Base-by-base conservation (phyloP, 2,888 invertebrate species). In the Drosophila affinis region DNA sequence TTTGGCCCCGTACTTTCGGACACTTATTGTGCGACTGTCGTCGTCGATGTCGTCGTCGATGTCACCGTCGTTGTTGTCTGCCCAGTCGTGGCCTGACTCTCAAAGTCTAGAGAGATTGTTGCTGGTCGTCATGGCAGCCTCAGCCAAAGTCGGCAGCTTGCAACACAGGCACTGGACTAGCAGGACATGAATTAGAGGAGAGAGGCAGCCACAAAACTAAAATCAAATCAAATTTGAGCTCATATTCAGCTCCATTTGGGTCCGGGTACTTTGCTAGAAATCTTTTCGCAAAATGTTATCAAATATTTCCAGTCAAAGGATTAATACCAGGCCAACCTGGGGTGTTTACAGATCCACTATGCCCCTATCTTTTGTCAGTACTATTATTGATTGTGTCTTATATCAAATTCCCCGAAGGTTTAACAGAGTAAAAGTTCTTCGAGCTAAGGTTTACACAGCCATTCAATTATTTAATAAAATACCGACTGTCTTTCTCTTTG, bases 11-110 rank as follows among this genome's bases (percentile, higher is more conserved):
- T 62, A 77, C 68, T 83, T 77, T 81, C 67, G 63, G 77, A 76
- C 81, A 83, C 81, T 83, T 74, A 79, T 78, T 83, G 79, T 72
- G 39, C 64, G 64, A 75, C 81, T 71, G 75, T 53, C 71, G 72
- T 73, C 45, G 48, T 21, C 21, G 21, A 3, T 3, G 21, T 21
- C 21, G 21, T 21, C 21, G 21, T 21, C 21, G 3, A 1, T 3
- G 21, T 21, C 21, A 21, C 21, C 21, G 75, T 53, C 71, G 72
- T 73, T 45, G 48, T 62, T 56, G 39, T 14, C 45, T 57, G 34
- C 57, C 46, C 45, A 39, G 57, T 64, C 54, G 69, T 60, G 49
- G 65, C 54, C 49, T 14, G 67, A 14, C 54, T 61, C 52, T 49
- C 48, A 58, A 32, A 53, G 75, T 63, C 60, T 79, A 57, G 48